Percentiles rank a stretch among this genome's conserved stretches.
Evolutionary conservation across 2,113 vertebrate genomes (phyloP).

Genomic region (Brachypodius melanocephalos): DNA sequence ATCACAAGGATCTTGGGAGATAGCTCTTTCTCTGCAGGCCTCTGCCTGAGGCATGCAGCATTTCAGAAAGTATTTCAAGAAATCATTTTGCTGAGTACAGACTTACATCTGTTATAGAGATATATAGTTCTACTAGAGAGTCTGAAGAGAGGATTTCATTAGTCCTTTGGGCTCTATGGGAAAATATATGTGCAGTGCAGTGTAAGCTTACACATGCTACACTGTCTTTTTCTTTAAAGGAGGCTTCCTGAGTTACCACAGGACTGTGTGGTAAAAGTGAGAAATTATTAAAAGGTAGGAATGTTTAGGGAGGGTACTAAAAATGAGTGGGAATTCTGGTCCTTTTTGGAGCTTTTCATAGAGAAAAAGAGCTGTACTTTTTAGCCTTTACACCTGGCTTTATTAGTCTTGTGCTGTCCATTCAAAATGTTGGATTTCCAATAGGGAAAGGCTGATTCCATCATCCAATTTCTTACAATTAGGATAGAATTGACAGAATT

Average conservation of each 20-base stretch:
- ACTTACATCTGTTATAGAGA: not conserved
- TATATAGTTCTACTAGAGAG: not conserved
- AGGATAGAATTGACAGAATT: not conserved
- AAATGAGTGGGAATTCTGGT: not conserved
- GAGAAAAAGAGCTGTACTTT: not conserved
- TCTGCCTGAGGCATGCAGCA: not conserved
- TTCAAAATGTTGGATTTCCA: not conserved
- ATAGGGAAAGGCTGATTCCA: not conserved
- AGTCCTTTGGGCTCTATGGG: not conserved
- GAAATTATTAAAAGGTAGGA: not conserved
- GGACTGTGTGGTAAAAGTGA: not conserved
- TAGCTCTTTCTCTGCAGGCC: not conserved
- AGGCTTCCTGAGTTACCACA: not conserved
- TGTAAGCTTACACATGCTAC: not conserved
- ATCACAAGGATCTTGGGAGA: not conserved
- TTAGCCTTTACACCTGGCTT: not conserved
- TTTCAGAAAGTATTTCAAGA: not conserved
- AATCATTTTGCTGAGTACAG: not conserved
- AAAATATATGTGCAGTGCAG: not conserved
- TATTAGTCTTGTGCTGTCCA: not conserved
- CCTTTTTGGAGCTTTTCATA: not conserved
- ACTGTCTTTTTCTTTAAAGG: not conserved
- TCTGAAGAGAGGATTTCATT: not conserved
- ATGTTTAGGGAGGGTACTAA: not conserved
- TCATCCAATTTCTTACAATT: not conserved